A percentile compares a stretch with the other conserved stretches of the same genome.
These are phyloP conservation scores for Phaetusa simplex DNA, from an alignment of 2,113 vertebrate genomes.

Conservation along the genomic window DNA sequence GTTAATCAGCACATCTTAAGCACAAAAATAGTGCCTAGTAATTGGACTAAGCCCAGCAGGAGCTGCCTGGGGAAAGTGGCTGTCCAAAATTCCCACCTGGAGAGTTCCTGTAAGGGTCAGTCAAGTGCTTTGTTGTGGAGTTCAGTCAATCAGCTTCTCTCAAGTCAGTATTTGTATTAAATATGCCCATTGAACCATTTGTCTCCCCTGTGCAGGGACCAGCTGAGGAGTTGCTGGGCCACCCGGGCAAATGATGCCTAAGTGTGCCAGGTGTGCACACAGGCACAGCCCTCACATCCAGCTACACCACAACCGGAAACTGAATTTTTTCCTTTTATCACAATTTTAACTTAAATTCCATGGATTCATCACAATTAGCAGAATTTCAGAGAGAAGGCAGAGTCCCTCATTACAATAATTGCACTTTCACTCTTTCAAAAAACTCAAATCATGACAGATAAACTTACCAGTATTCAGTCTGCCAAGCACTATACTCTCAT, in stretches of 20 bases:
- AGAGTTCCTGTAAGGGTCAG: background rate
- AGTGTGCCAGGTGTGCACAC: rapidly evolving
- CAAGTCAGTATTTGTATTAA: background rate
- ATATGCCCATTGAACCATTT: background rate
- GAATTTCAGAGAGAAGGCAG: background rate
- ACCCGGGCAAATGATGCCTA: background rate
- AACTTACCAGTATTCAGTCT: background rate
- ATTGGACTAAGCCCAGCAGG: background rate
- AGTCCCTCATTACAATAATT: background rate
- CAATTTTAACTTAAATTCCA: background rate
- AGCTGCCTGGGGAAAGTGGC: background rate
- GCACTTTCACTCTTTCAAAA: background rate
- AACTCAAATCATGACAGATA: background rate
- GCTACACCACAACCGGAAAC: background rate
- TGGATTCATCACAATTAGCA: background rate
- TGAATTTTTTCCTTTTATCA: background rate
- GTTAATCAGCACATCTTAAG: background rate
- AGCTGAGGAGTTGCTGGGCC: background rate
- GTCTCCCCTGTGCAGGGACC: background rate
- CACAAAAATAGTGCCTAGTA: background rate
- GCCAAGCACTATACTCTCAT: background rate
- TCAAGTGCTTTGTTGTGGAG: background rate
- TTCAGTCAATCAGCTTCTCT: background rate
- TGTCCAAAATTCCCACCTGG: background rate
- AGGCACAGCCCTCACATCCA: background rate